These are phyloP conservation scores for Sipunculus nudus DNA, from an alignment of 2,888 invertebrate genomes.

Conservation along the genomic window DNA sequence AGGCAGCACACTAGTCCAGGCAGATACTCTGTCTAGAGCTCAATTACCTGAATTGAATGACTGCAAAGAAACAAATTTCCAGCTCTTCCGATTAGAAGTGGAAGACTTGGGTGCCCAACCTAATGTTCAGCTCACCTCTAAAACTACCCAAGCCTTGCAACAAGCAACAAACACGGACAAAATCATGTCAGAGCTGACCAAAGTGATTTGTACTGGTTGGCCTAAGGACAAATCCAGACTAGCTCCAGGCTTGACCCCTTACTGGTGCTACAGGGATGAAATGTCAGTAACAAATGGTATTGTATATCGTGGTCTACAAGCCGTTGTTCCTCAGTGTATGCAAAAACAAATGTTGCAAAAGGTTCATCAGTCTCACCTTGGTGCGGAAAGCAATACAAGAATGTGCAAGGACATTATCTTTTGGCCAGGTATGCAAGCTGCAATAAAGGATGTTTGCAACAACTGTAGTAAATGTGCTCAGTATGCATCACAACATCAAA, in stretches of 20 bases:
- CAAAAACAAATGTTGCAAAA: not conserved
- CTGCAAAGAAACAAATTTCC: not conserved
- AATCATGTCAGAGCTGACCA: not conserved
- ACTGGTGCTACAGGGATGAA: slow-evolving; percentile 2
- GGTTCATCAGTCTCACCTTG: not conserved
- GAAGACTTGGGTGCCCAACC: too few relatives aligned
- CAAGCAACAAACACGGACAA: not conserved
- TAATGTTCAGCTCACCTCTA: not conserved
- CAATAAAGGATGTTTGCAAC: slow-evolving; percentile 5
- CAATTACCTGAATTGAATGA: not conserved
- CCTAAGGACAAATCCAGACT: not conserved
- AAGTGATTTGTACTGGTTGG: slow-evolving; percentile 4
- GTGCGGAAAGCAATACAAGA: not conserved
- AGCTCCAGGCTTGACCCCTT: not conserved
- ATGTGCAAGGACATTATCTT: slow-evolving; percentile 6
- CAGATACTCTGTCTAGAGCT: slow-evolving; percentile 12
- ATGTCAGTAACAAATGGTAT: not conserved
- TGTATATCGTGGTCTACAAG: not conserved
- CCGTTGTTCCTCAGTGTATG: not conserved
- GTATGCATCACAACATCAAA: not conserved
- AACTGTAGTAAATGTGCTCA: slow-evolving; percentile 1
- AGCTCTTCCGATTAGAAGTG: not conserved
- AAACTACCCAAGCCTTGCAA: not conserved
- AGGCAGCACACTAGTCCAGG: not conserved
- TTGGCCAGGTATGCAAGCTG: slow-evolving; percentile 6